Conservation (phyloP, 2,113 vertebrate species). For the Etia nguti region DNA sequence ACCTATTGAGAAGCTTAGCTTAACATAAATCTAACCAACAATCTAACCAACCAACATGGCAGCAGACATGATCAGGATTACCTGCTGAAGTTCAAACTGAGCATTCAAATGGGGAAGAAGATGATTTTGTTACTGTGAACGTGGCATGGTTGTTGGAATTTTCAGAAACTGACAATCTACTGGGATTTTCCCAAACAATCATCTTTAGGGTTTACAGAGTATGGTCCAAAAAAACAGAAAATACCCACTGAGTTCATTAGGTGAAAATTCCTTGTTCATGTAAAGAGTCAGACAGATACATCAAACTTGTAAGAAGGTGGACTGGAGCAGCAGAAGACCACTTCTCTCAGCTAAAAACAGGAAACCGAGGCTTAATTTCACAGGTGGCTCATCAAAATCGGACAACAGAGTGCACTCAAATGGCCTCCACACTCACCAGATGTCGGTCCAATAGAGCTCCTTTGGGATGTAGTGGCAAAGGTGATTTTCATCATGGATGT, state of each 20-base stretch:
- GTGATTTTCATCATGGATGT: background rate
- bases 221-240: background rate
- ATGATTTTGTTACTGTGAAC: background rate
- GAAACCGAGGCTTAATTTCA: background rate
- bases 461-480: background rate
- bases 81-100: background rate
- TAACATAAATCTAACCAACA: background rate
- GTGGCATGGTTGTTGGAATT: background rate
- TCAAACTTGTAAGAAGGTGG: background rate
- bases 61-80: background rate
- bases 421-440: fast-evolving
- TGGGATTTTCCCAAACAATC: background rate
- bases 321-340: background rate
- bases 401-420: background rate
- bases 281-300: background rate
- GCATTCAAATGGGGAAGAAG: background rate
- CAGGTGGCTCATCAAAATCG: background rate
- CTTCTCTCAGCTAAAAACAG: background rate
- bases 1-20: background rate
- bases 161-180: background rate
- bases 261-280: background rate
- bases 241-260: background rate
- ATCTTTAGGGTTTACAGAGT: background rate
- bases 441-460: background rate
- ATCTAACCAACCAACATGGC: background rate